These are phyloP conservation scores for Galaxea fascicularis DNA, from an alignment of 92 coral and sea anemone genomes.

Conservation along the genomic window DNA sequence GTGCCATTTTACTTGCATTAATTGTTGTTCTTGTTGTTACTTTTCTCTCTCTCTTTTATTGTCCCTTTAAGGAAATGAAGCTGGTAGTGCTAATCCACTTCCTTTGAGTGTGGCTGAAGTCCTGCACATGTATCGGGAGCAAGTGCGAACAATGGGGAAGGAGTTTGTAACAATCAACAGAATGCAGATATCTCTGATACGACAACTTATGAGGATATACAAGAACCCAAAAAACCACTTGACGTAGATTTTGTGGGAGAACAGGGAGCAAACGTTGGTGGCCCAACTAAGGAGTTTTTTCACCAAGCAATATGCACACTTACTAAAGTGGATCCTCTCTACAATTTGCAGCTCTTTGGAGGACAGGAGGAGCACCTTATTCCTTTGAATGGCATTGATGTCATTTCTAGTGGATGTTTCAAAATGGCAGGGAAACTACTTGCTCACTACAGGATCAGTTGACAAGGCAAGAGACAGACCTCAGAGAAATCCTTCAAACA, in stretches of 20 bases:
- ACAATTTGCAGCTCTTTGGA: constrained; percentile 71
- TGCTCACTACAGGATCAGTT: too few species aligned
- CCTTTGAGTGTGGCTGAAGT: too few species aligned
- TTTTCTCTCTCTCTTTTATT: too few species aligned
- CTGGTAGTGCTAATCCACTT: too few species aligned
- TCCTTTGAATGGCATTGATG: constrained; percentile 74
- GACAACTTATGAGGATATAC: constrained; percentile 64
- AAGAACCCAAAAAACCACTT: constrained; percentile 45
- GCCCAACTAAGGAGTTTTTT: constrained; percentile 71
- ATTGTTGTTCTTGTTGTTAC: too few species aligned
- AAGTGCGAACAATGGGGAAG: too few species aligned
- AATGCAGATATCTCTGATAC: constrained; percentile 63
- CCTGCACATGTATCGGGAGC: too few species aligned
- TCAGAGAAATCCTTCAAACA: too few species aligned
- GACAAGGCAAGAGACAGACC: too few species aligned
- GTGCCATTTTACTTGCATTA: too few species aligned
- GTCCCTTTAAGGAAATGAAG: too few species aligned
- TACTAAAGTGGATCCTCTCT: constrained; percentile 55
- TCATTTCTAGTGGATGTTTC: too few species aligned
- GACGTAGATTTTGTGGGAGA: constrained; percentile 63
- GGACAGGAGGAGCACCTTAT: constrained; percentile 64
- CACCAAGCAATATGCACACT: constrained; percentile 47
- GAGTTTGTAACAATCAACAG: constrained; percentile 39
- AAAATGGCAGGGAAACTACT: constrained; percentile 44
- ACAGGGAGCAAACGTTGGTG: constrained; percentile 71